Conservation (phyloP, 1,140 invertebrate genomes). For the Tribolium castaneum region DNA sequence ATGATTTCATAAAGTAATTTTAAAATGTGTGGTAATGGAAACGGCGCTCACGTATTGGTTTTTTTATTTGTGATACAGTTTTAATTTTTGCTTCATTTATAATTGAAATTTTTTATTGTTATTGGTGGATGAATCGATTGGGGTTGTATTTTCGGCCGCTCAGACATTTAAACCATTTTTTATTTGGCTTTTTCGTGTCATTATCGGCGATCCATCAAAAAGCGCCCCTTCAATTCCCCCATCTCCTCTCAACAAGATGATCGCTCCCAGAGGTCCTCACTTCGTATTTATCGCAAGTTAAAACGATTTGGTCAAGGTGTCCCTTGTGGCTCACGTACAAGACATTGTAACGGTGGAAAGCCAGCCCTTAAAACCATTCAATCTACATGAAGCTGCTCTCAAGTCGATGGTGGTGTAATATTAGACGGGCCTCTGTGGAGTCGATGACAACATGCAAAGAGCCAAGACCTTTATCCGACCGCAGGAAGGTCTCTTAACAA, state of each 20-base stretch:
- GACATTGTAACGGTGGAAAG: constrained; percentile 23
- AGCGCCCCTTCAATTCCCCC: background rate
- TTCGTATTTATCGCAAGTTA: constrained; percentile 19
- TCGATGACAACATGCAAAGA: constrained; percentile 44
- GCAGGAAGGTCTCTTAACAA: constrained; percentile 30
- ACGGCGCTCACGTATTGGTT: no score
- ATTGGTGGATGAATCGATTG: no score
- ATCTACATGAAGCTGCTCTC: constrained; percentile 46
- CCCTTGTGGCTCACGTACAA: background rate
- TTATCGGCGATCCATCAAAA: background rate
- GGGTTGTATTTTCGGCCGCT: no score
- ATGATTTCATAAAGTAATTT: no score
- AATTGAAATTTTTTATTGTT: no score
- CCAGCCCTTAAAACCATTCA: constrained; percentile 48
- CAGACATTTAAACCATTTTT: no score
- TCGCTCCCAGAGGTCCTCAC: background rate
- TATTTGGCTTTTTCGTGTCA: no score
- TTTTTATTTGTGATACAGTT: no score
- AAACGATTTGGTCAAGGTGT: constrained; percentile 31
- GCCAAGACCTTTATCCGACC: constrained; percentile 32
- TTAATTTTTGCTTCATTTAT: no score
- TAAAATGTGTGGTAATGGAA: no score
- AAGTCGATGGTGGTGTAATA: constrained; percentile 45
- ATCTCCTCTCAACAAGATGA: background rate
- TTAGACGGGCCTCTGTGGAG: constrained; percentile 36